Base-by-base conservation (phyloP, 2,888 invertebrate species). In the Doris montereyensis region DNA sequence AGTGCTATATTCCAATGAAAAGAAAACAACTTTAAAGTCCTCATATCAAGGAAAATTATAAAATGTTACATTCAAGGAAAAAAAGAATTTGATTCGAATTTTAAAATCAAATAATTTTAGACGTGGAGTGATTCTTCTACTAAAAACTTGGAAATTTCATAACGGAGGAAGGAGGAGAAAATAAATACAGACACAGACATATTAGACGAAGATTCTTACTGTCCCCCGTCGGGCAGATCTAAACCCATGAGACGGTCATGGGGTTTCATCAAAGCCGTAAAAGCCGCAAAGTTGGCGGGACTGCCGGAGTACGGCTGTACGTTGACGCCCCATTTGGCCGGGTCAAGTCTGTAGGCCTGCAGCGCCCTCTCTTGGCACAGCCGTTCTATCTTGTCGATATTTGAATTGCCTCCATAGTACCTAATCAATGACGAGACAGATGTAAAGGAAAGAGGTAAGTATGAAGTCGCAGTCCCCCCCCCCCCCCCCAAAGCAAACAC, bases 241-340 rank as follows among this genome's bases (percentile, higher is more conserved):
- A 99, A 92, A 1, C 92, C 94, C 99, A 99, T 99, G 86, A 99
- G 97, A 81, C 98, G 94, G 76, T 97, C 98, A 91, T 98, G 97
- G 1, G 98, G 97, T 84, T 96, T 95, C 77, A 93, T 89, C 10
- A 93, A 84, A 41, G 94, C 97, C 3, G 98, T 98, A 91, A 98
- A 99, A 5, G 97, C 97, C 5, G 97, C 98, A 91, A 99, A 95
- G 92, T 99, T 99, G 2, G 98, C 99, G 21, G 99, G 99, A n/a
- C 97, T 97, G 87, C 96, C 96, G 76, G 98, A 98, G 90, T 98
- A 97, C 0, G 98, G 97, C 91, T 99, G 99, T 1, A 91, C 91
- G 80, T 91, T 91, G 8, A 90, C 90, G 1, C 91, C 98, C 99
- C 99, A 99, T 91, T 96, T 93, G 80, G 95, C 95, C 0, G 95